Base-by-base conservation (phyloP, 2,888 invertebrate genomes). In the Lithosia quadra region DNA sequence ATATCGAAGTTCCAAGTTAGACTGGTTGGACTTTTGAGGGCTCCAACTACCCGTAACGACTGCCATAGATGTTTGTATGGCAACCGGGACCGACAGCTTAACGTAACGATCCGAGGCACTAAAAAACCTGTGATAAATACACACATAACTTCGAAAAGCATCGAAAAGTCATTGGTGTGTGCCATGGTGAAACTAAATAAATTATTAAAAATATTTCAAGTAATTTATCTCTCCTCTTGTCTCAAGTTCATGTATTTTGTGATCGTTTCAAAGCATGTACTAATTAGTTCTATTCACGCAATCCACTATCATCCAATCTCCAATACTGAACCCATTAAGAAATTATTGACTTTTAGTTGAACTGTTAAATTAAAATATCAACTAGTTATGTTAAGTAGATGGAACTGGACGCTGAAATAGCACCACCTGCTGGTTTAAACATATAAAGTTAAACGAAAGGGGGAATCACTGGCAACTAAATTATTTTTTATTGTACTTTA, bases 371-470 rank as follows among this genome's bases (percentile, higher is more conserved):
- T 57, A 36, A 57, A 64, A n/a, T 56, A 64, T 15, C n/a, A n/a
- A 39, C 63, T 9, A 22, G 56, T 64, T 64, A 64, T 64, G 64
- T 57, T 57, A 64, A 64, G n/a, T 39, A 58, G 43, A 36, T 64
- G 57, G 11, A 3, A 39, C 60, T 60, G 60, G 49, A 53, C n/a
- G 21, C 33, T 53, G 21, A 49, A 33, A 63, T 63, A 11, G 43
- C 9, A 33, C 34, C 63, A 63, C 63, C 63, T 63, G 63, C 55
- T 63, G 33, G 11, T 49, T 49, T n/a, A 28, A 28, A 63, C 53
- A 18, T 13, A 9, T 33, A 21, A 53, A 33, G 21, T 33, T 43
- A 15, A 39, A 43, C 22, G 22, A 57, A 39, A 9, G 13, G 8
- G 13, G 15, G 24, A 56, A 24, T 24, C 5, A 15, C 53, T 28